Evolutionary conservation across 1,140 invertebrate genomes (phyloP), one percentile per base, ranked within the genome.

Genomic region (Ceratosolen fusciceps): DNA sequence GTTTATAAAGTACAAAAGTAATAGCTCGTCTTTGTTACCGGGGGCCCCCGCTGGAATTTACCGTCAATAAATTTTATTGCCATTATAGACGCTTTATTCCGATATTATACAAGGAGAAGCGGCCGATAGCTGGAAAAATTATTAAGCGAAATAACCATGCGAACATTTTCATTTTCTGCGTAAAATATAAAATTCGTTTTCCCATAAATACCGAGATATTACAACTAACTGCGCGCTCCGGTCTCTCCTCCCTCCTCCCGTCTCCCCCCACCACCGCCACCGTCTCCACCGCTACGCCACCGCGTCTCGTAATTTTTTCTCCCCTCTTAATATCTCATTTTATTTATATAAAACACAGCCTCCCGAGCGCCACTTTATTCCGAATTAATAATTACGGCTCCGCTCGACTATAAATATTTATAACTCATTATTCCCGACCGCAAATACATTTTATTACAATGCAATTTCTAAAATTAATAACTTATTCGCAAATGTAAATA

Each of bases 1-100:
- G 75, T 70, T 70, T 77, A 77, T 77, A 77, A 70, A 77, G 34
- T 70, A 70, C 37, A 52, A 70, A 58, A 24, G 75, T 70, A 68
- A 70, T 70, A 47, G 75, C 60, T 21, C 19, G 1, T 9, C 39
- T 73, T 74, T 60, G 43, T 31, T 49, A 60, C 34, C 24, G 47
- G 31, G 29, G n/a, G n/a, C n/a, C n/a, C n/a, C 26, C 43, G 43
- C 8, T 19, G 62, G 58, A 75, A 75, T 75, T 75, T 65, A 65
- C 37, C n/a, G 62, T 37, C 74, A 43, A 76, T 65, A 54, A 76
- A 76, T 76, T n/a, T 76, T 68, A 76, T 76, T 39, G 60, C 62
- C 21, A 37, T 52, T 26, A 71, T 60, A 49, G 37, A n/a, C 7
- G 60, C 19, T 52, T 52, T 71, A 71, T 34, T 71, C 43, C 47